Evolutionary conservation across 1,140 invertebrate genomes (phyloP).

Genomic region (Conus betulinus): DNA sequence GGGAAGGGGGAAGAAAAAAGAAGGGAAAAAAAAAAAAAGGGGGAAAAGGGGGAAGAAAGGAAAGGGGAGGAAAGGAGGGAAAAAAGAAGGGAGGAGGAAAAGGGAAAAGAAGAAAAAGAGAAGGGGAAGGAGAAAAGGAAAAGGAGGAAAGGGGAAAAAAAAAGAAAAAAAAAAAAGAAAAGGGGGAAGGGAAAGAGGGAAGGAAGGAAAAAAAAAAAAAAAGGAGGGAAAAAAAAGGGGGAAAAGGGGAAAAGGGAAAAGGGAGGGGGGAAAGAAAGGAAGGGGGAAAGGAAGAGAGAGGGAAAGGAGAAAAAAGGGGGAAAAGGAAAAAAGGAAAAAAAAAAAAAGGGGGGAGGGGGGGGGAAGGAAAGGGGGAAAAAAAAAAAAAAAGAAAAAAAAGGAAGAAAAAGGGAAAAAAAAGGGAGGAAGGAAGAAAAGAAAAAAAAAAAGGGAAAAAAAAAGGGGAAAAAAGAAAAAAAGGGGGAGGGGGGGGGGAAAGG

Average conservation of each 20-base stretch:
- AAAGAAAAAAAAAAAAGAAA: not conserved
- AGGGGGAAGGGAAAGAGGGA: not conserved
- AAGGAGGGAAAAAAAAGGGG: not conserved
- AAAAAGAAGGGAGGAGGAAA: not conserved
- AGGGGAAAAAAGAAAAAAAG: no score
- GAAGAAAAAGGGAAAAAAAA: no score
- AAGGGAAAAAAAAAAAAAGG: not conserved
- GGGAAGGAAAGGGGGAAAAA: no score
- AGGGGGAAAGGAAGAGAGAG: no score
- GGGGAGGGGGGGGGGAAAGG: no score
- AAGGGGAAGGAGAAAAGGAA: not conserved
- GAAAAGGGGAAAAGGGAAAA: not conserved
- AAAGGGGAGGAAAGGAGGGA: not conserved
- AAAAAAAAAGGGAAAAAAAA: no score
- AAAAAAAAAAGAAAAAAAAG: no score
- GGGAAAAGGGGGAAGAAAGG: not conserved
- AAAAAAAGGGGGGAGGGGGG: no score
- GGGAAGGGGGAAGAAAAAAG: not conserved
- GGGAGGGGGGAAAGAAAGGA: not conserved
- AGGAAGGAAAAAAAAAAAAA: not conserved
- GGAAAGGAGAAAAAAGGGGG: no score
- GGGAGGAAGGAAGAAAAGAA: no score
- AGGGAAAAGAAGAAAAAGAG: not conserved
- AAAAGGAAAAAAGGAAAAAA: no score
- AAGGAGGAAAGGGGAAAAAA: not conserved